Percentiles rank a stretch among this genome's conserved stretches.
These are phyloP conservation scores for Alectura lathami DNA, from an alignment of 2,113 vertebrate genomes.

Conservation along the genomic window DNA sequence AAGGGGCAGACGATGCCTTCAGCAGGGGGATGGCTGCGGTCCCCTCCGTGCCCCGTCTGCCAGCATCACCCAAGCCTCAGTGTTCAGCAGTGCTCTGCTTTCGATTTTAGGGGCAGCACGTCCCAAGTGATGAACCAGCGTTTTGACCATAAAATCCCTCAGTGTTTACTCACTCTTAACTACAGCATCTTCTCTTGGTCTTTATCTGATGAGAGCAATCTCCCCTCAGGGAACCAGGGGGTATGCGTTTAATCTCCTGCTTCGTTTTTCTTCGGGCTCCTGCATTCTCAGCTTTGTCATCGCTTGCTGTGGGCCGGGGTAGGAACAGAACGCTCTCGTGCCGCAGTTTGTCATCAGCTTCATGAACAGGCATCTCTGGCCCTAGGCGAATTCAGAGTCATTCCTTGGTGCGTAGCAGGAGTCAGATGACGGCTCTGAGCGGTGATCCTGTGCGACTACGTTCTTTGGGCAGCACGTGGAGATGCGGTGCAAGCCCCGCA, in stretches of 20 bases:
- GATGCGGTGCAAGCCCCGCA: background rate
- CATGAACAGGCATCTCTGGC: background rate
- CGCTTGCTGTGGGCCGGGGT: background rate
- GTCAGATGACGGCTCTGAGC: background rate
- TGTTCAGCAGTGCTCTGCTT: background rate
- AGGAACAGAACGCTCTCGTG: background rate
- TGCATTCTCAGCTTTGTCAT: background rate
- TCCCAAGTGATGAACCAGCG: constrained; percentile 11
- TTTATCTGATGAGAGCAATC: constrained; percentile 9
- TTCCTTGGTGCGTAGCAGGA: background rate
- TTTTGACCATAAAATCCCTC: background rate
- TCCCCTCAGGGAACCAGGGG: background rate
- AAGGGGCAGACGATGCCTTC: background rate
- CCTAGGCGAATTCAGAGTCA: background rate
- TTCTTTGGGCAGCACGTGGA: background rate
- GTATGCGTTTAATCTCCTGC: background rate
- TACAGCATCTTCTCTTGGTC: constrained; percentile 38
- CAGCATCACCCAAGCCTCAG: background rate
- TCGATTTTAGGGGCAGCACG: background rate
- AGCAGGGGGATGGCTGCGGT: background rate
- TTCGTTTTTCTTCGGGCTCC: background rate
- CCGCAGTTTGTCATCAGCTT: background rate
- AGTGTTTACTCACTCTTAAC: constrained; percentile 54
- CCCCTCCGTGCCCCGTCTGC: background rate
- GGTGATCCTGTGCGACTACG: background rate